These are phyloP conservation scores for Mormoops blainvillei DNA, from an alignment of 2,113 vertebrate species.

Conservation along the genomic window DNA sequence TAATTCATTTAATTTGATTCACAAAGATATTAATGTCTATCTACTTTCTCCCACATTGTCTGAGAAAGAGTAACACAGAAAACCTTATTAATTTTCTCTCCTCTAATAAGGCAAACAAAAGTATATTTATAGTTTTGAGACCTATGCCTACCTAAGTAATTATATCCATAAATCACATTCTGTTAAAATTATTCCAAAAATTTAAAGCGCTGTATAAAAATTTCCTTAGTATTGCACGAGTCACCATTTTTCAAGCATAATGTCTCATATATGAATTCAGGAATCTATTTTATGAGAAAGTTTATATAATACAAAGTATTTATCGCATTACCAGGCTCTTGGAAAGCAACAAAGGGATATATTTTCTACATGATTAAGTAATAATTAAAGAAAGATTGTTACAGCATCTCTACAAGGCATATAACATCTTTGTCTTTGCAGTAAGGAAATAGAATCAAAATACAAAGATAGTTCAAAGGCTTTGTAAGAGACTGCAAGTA, in stretches of 20 bases:
- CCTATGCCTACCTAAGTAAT: slow-evolving; percentile 29
- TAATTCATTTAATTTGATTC: slow-evolving; percentile 19
- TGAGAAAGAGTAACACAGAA: neutral
- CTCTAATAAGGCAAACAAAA: neutral
- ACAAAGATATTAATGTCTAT: neutral
- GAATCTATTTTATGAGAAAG: slow-evolving; percentile 1
- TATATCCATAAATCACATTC: neutral
- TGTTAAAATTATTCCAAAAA: neutral
- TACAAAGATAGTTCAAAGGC: neutral
- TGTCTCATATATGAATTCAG: neutral
- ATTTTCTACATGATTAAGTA: neutral
- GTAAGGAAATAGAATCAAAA: neutral
- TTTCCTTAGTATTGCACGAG: neutral
- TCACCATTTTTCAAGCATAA: neutral
- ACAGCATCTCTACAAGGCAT: neutral
- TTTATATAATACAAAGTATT: slow-evolving; percentile 15
- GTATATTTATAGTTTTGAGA: neutral
- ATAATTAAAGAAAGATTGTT: neutral
- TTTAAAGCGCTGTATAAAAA: neutral
- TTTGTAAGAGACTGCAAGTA: neutral
- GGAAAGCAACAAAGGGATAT: neutral
- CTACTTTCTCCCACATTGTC: neutral
- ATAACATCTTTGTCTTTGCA: neutral
- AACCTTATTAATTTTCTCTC: neutral
- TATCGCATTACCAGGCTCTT: neutral